Base-by-base conservation (phyloP, 1,140 invertebrate genomes). In the Solenopsis fugax region DNA sequence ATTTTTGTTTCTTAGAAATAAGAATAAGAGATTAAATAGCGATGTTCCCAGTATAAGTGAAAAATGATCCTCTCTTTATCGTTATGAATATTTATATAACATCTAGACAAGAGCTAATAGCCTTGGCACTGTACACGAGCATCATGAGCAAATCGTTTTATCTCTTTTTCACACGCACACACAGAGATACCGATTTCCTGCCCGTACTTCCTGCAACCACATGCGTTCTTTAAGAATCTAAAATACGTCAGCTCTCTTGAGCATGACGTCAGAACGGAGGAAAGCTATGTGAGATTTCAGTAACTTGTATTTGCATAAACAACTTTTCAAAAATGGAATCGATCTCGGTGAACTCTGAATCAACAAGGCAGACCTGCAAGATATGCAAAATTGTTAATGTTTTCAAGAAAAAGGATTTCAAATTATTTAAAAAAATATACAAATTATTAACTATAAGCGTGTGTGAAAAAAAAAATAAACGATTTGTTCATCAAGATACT, bases 21-120 rank as follows among this genome's bases (percentile, higher is more conserved):
- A 29, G 29, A 29, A 29, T 64, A 48, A 56, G n/a, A 73, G 18
- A 56, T 21, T 24, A 73, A 73, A 56, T 37, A 37, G n/a, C 18
- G 56, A 9, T 1, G 12, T 37, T 54, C 29, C 13, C 13, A 41
- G n/a, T 18, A 12, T 7, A 54, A 76, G 18, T 60, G 16, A 60
- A 41, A 76, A 58, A 60, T 24, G 13, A 67, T 21, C n/a, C 64
- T 67, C 12, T 41, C 24, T 76, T 76, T 76, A 76, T 24, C 73
- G 41, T 45, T 58, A 45, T 56, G 34, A 58, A 45, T 76, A 77
- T 77, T 60, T 77, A 60, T 24, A 62, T 18, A 41, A 77, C 37
- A 34, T 77, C 21, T 37, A 62, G 21, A 29, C 37, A 45, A 45
- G n/a, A 67, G 64, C 64, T 21, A 24, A 45, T 50, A 50, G 6